phyloP scores from a whole-genome alignment of 2,888 invertebrate genomes.

The Pegoplata infirma region DNA sequence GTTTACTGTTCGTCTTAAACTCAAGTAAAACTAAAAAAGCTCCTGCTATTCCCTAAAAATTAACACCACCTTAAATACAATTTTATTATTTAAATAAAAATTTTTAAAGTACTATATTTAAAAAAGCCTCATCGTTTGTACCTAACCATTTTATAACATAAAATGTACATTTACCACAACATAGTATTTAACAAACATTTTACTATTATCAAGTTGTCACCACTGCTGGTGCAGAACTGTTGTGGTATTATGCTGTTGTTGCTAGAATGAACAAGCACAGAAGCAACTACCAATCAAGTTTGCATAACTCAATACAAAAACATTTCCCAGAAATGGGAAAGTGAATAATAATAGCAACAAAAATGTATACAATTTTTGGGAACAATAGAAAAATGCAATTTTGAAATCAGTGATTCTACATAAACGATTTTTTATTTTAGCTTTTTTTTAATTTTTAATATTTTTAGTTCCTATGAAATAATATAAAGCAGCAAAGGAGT shows the following conservation, averaged over 20 bases:
- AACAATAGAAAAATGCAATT: neutral
- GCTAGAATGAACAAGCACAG: constrained; percentile 3
- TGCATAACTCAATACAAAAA: constrained; percentile 25
- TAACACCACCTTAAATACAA: too few relatives aligned
- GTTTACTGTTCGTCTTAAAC: too few relatives aligned
- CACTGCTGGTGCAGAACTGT: constrained; percentile 65
- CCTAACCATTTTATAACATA: neutral
- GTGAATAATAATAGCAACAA: neutral
- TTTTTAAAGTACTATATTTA: too few relatives aligned
- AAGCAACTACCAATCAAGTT: constrained; percentile 11
- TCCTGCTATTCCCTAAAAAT: too few relatives aligned
- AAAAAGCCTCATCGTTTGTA: too few relatives aligned
- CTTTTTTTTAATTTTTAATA: too few relatives aligned
- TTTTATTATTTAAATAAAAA: too few relatives aligned
- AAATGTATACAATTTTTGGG: too few relatives aligned
- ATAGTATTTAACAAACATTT: constrained; percentile 62
- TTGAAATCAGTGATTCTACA: neutral
- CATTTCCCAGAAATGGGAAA: neutral
- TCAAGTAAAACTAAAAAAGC: too few relatives aligned
- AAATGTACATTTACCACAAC: constrained; percentile 48
- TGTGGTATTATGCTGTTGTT: constrained; percentile 47
- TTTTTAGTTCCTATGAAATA: too few relatives aligned
- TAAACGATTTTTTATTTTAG: too few relatives aligned
- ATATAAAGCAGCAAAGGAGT: too few relatives aligned
- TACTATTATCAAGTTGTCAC: constrained; percentile 67